These are phyloP conservation scores for Nyctibius grandis DNA, from an alignment of 2,797 vertebrate species.

Conservation along the genomic window DNA sequence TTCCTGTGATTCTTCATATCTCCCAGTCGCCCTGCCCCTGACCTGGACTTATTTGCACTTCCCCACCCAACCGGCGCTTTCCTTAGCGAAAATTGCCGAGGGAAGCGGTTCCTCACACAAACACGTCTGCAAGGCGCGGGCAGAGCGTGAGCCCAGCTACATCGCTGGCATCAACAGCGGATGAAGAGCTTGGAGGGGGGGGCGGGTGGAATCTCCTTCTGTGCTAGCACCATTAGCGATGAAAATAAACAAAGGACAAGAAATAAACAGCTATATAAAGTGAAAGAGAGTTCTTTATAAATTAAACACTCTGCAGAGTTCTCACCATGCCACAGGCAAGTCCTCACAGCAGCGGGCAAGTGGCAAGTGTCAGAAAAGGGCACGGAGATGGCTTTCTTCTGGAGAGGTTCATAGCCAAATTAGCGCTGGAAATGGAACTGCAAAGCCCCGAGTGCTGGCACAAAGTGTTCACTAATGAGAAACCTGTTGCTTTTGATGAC, in stretches of 20 bases:
- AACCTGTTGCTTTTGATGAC: constrained; percentile 28
- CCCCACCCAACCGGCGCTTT: neutral
- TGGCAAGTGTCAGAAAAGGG: neutral
- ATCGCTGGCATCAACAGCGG: neutral
- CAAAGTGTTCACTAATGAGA: neutral
- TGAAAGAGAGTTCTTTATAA: neutral
- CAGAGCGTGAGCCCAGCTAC: neutral
- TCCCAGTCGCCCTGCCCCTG: neutral
- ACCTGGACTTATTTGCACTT: neutral
- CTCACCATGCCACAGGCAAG: neutral
- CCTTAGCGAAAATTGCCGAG: neutral
- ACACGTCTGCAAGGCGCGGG: rapidly evolving
- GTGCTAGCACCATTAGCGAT: neutral
- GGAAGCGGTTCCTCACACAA: neutral
- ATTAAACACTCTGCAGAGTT: neutral
- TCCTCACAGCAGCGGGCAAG: rapidly evolving
- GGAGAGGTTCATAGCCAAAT: neutral
- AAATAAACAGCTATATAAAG: neutral
- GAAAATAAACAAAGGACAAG: neutral
- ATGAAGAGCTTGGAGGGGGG: neutral
- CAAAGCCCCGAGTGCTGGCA: neutral
- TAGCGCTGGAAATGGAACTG: neutral
- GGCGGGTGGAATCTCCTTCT: neutral
- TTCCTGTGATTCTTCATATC: neutral
- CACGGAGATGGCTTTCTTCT: neutral